These are phyloP conservation scores for Ennomos fuscantarius DNA, from an alignment of 2,888 invertebrate species.

Conservation along the genomic window DNA sequence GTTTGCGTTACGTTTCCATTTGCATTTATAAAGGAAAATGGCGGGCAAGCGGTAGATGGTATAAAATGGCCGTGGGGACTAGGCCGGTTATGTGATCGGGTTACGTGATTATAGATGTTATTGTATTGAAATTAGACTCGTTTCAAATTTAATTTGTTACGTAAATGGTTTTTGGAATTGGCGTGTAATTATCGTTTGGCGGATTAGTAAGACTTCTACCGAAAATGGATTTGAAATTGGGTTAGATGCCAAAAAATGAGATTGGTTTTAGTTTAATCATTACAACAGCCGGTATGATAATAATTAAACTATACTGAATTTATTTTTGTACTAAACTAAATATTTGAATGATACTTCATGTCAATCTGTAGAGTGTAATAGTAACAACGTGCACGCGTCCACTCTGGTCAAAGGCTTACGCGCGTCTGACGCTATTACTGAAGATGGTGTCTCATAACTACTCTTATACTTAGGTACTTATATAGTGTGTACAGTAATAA, in stretches of 20 bases:
- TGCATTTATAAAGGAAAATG: conserved; percentile 43
- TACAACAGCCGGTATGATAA: no score
- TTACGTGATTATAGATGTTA: conserved; percentile 34
- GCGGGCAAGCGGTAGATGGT: conserved; percentile 18
- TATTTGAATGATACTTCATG: no score
- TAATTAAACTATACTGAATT: no score
- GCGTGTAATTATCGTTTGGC: conserved; percentile 32
- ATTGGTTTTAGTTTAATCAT: no score
- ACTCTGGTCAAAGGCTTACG: no score
- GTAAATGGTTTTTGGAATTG: conserved; percentile 27
- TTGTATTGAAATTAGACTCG: conserved; percentile 32
- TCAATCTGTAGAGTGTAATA: no score
- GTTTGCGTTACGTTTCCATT: conserved; percentile 38
- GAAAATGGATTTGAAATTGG: conserved; percentile 1
- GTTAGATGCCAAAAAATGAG: neutral
- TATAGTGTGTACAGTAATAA: no score
- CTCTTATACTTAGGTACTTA: no score
- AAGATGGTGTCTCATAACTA: no score
- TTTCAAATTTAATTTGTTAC: conserved; percentile 29
- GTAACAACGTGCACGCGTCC: no score
- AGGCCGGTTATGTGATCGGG: conserved; percentile 24
- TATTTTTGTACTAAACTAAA: no score
- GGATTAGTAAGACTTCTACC: conserved; percentile 22
- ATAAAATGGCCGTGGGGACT: conserved; percentile 21
- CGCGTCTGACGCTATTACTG: no score